phyloP scores from a whole-genome alignment of 1,140 invertebrate species.

The Bactericera cockerelli region DNA sequence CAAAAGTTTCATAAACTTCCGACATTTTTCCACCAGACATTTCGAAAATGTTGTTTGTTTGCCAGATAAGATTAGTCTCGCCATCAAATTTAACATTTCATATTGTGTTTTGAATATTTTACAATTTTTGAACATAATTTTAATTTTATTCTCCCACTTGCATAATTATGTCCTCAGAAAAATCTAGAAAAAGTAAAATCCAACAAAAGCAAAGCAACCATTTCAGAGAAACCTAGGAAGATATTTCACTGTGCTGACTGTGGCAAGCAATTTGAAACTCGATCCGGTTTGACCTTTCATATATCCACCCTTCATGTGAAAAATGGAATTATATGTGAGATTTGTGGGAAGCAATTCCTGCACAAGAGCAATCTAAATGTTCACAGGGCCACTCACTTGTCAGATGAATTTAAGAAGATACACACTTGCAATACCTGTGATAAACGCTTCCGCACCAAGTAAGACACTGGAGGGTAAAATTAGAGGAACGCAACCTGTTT shows the following conservation, averaged over 20 bases:
- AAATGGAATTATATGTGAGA: conserved; percentile 15
- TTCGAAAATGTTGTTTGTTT: no score
- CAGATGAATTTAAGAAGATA: not conserved
- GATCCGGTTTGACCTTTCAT: not conserved
- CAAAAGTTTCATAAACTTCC: no score
- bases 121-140: no score
- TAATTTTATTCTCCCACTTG: no score
- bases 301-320: not conserved
- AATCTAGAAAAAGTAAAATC: no score
- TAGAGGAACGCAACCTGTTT: no score
- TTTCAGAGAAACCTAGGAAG: not conserved
- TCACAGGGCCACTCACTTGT: conserved; percentile 23
- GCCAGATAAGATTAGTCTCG: no score
- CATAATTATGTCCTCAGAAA: no score
- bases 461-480: no score
- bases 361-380: conserved; percentile 31
- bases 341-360: conserved; percentile 31
- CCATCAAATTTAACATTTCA: no score
- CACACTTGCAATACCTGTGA: not conserved
- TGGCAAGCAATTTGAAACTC: not conserved
- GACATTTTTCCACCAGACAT: no score
- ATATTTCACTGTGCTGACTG: not conserved
- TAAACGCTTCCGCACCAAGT: not conserved
- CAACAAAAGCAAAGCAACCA: not conserved
- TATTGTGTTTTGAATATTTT: no score